These are phyloP conservation scores for Pandemis heparana DNA, from an alignment of 2,888 invertebrate species.

Conservation along the genomic window DNA sequence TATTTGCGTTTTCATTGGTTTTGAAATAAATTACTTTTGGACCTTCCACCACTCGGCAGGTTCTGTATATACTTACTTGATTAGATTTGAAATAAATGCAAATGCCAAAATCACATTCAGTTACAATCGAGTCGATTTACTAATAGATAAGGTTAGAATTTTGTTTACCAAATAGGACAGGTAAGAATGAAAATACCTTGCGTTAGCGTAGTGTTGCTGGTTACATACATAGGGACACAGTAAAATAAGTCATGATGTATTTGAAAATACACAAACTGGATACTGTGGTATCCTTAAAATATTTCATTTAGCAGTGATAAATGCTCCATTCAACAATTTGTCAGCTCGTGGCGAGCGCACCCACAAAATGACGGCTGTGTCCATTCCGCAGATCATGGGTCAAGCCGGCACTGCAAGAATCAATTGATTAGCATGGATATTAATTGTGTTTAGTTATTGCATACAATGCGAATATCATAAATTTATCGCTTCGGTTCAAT, in stretches of 20 bases:
- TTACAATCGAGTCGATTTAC: too few species aligned
- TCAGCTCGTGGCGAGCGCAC: slow-evolving; percentile 23
- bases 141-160: too few species aligned
- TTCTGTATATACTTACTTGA: too few species aligned
- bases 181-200: too few species aligned
- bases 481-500: slow-evolving; percentile 44
- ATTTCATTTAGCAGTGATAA: slow-evolving; percentile 16
- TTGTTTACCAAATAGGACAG: too few species aligned
- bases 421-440: slow-evolving; percentile 72
- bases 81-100: too few species aligned
- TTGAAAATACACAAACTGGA: neutral
- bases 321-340: slow-evolving; percentile 18
- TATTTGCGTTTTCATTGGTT: neutral
- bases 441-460: slow-evolving; percentile 61
- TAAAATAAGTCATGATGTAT: neutral
- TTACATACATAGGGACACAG: too few species aligned
- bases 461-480: slow-evolving; percentile 31
- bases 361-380: slow-evolving; percentile 46
- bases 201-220: too few species aligned
- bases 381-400: slow-evolving; percentile 59
- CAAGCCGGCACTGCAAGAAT: slow-evolving; percentile 65
- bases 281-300: neutral
- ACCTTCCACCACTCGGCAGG: too few species aligned
- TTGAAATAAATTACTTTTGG: too few species aligned
- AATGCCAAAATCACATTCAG: too few species aligned